Percentiles rank a stretch among this genome's conserved stretches.
Conservation (phyloP, 35 echinoderm and acorn worm species). For the Anneissia japonica region DNA sequence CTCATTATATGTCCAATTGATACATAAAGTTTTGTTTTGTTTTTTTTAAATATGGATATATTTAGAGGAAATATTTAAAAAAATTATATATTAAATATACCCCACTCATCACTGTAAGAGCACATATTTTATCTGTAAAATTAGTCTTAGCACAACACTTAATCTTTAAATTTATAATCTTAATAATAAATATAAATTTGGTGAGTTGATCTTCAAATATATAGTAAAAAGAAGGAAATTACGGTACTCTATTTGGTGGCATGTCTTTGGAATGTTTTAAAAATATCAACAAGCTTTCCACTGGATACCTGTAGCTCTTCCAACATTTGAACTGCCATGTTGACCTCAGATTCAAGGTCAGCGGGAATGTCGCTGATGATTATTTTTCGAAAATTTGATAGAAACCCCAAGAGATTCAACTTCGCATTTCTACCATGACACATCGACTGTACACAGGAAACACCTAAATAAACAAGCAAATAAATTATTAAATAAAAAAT, state of each 20-base stretch:
- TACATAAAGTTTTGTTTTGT: too few species aligned
- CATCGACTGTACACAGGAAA: background rate
- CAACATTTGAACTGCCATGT: background rate
- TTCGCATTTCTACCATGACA: background rate
- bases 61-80: too few species aligned
- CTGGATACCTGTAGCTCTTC: background rate
- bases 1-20: too few species aligned
- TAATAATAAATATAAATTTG: too few species aligned
- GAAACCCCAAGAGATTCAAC: background rate
- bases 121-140: too few species aligned
- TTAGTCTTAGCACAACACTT: too few species aligned
- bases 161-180: too few species aligned
- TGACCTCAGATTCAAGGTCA: background rate
- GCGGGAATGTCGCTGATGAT: background rate
- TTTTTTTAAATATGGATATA: too few species aligned
- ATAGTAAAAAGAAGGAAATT: background rate
- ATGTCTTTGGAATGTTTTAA: background rate
- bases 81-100: too few species aligned
- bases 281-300: background rate
- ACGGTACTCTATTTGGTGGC: background rate
- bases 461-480: background rate
- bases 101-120: too few species aligned
- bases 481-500: too few species aligned
- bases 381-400: background rate
- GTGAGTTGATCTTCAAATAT: background rate